Evolutionary conservation across 2,888 invertebrate species (phyloP).

Genomic region (Brenthis ino): DNA sequence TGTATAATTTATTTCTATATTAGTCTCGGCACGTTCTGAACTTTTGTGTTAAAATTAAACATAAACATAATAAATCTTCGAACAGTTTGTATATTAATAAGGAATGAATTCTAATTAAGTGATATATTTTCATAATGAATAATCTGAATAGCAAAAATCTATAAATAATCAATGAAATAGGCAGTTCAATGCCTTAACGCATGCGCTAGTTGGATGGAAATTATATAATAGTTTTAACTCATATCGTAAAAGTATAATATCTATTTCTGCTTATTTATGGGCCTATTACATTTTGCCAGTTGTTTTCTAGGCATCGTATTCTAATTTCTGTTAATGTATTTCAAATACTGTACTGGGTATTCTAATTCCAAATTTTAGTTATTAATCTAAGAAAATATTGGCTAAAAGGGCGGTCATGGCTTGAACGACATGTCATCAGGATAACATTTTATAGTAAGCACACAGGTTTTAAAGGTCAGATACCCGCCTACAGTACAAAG

Average conservation of each 20-base stretch:
- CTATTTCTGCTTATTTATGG: too few species aligned
- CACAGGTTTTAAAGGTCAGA: too few species aligned
- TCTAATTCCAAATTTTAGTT: too few species aligned
- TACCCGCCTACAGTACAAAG: too few species aligned
- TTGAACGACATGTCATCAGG: too few species aligned
- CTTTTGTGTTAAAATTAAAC: neutral
- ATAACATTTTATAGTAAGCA: too few species aligned
- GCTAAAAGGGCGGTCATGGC: too few species aligned
- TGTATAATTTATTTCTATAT: neutral
- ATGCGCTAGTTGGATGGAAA: conserved; percentile 50
- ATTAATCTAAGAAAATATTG: too few species aligned
- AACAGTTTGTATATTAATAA: conserved; percentile 11
- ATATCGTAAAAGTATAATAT: neutral
- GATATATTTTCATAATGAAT: conserved; percentile 45
- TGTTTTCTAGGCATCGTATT: too few species aligned
- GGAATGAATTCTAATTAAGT: conserved; percentile 20
- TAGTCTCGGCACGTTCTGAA: neutral
- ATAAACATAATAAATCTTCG: conserved; percentile 9
- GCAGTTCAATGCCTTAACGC: conserved; percentile 58
- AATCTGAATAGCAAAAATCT: conserved; percentile 62
- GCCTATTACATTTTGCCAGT: too few species aligned
- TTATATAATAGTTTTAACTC: conserved; percentile 1
- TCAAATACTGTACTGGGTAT: too few species aligned
- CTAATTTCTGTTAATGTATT: too few species aligned
- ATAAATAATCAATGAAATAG: conserved; percentile 57